Evolutionary conservation across 30 jellyfish, hydroid and myxozoan genomes (phyloP).

Genomic region (Pseudorhiza aurosa): DNA sequence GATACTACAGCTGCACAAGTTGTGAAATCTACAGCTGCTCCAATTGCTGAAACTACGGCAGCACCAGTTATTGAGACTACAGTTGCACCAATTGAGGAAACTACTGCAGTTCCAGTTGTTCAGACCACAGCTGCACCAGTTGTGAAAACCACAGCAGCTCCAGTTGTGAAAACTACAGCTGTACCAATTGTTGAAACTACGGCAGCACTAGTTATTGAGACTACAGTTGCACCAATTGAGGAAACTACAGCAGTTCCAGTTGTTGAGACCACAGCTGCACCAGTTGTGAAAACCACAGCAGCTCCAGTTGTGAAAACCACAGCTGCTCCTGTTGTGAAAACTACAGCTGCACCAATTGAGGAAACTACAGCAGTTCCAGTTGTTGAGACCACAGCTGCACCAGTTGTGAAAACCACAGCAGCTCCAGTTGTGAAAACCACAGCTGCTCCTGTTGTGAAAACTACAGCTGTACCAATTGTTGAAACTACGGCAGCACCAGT

Average conservation of each 20-base stretch:
- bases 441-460: slow-evolving; percentile 28
- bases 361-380: slow-evolving; percentile 38
- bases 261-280: slow-evolving; percentile 18
- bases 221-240: slow-evolving; percentile 5
- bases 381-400: slow-evolving; percentile 37
- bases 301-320: slow-evolving; percentile 9
- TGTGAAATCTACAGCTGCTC: slow-evolving; percentile 26
- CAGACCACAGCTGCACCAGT: slow-evolving; percentile 37
- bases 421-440: slow-evolving; percentile 49
- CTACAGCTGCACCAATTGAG: slow-evolving; percentile 21
- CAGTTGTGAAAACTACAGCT: neutral
- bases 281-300: slow-evolving; percentile 20
- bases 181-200: slow-evolving; percentile 12
- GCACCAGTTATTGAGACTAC: neutral
- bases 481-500: slow-evolving; percentile 10
- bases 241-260: slow-evolving; percentile 33
- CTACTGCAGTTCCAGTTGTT: slow-evolving; percentile 1
- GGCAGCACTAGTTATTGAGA: neutral
- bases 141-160: neutral
- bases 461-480: slow-evolving; percentile 45
- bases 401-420: slow-evolving; percentile 18
- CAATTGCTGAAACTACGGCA: slow-evolving; percentile 11
- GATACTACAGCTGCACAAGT: slow-evolving; percentile 1
- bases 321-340: slow-evolving; percentile 14
- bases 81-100: slow-evolving; percentile 7